Evolutionary conservation across 2,797 vertebrate genomes (phyloP), one percentile per base, ranked within the genome.

Genomic region (Antrozous pallidus): DNA sequence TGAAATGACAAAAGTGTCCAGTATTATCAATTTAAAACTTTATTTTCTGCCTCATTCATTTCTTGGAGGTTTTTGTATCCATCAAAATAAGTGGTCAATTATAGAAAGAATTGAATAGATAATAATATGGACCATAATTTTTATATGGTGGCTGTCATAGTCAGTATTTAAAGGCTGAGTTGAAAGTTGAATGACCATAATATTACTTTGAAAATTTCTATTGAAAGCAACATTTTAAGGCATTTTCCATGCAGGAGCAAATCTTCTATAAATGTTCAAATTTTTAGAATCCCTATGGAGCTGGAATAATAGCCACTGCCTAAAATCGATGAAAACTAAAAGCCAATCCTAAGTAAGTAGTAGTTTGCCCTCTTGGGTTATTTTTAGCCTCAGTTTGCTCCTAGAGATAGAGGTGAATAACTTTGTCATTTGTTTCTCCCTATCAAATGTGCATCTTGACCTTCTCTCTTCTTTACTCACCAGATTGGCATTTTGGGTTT

Each of bases 151-250:
- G 6, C 22, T 36, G 8, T 92, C 47, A 94, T 67, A 84, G 3
- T 81, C 16, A 63, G 18, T 82, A 77, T 93, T 93, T 91, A 80
- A 93, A 71, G 51, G 26, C 69, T 78, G n/a, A 94, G 24, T 12
- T 91, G 63, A 65, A 56, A 93, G 56, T 89, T 75, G 26, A 40
- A 38, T 92, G 45, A 45, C 36, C 36, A 47, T 65, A 91, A 56
- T 63, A 75, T 84, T 82, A 84, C 31, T 90, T 90, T 90, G 90
- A 51, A 93, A 87, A 88, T 86, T 84, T 94, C 54, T 90, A n/a
- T 71, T 40, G 16, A 93, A 92, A 33, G 88, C 92, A 93, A 77
- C 28, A 86, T 90, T 84, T 90, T 77, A 63, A 83, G 33, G 51
- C 28, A 80, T 93, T 95, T 96, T 82, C 36, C 6, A 82, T 18